Base-by-base conservation (phyloP, 2,113 vertebrate species). In the Petrocephalus zakoni region DNA sequence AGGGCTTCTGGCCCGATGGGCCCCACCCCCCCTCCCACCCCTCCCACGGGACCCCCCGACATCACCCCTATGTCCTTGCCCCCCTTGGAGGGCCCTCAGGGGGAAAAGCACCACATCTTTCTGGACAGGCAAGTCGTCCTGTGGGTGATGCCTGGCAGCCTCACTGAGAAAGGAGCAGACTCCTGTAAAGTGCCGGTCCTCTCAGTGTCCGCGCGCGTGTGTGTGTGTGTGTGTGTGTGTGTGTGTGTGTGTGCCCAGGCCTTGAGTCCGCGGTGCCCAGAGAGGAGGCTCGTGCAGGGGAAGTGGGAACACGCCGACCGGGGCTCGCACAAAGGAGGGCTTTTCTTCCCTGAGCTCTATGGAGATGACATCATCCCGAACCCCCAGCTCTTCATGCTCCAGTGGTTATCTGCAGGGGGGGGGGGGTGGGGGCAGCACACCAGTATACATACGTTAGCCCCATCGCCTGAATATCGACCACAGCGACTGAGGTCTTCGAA, bases 81-180 rank as follows among this genome's bases (percentile, higher is more conserved):
- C 90, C 90, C 89, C 91, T 94, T 92, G 29, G 89, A 95, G 92
- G 94, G 93, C 91, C 92, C 95, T 98, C 95, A 98, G 93, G 95
- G 94, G 94, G 96, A 95, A 94, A 96, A 95, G 94, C 93, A 92
- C 93, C 92, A 93, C 96, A 97, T 97, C 95, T 95, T 96, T 88
- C 93, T 90, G 47, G 87, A 89, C 89, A 91, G 90, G 93, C 93
- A 93, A 96, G 96, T 97, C 94, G 96, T 97, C 97, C 97, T 95
- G 94, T 93, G 94, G 94, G 95, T 94, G 91, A 94, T 72, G 94
- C 94, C 93, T 93, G 91, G 90, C 93, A 95, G 94, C 92, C 93
- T 90, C 61, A 29, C 87, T 87, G 51, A 93, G 92, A 93, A 93
- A 92, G 87, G 83, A 92, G 85, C 52, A 85, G 89, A 88, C 83